Evolutionary conservation across 2,797 vertebrate genomes (phyloP).

Genomic region (Aeoliscus strigatus): DNA sequence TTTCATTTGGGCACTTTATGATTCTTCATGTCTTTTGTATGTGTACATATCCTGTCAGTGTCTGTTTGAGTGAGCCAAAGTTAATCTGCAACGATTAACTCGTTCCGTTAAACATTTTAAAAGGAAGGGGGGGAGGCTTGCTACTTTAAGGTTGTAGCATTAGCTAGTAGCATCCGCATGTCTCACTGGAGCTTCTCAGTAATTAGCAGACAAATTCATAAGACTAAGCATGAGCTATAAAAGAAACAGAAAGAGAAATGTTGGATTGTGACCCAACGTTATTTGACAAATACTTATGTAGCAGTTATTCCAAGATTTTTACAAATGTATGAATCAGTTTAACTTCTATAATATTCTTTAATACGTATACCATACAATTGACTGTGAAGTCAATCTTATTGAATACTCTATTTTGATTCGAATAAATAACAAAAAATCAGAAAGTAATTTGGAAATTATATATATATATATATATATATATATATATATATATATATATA

Average conservation of each 20-base stretch:
- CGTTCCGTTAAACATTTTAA: too few relatives aligned
- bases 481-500: too few relatives aligned
- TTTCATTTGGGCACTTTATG: slow-evolving; percentile 64
- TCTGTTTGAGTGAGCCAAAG: slow-evolving; percentile 67
- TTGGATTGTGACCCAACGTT: slow-evolving; percentile 14
- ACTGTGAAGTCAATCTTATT: too few relatives aligned
- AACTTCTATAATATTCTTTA: too few relatives aligned
- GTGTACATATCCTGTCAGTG: slow-evolving; percentile 52
- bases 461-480: too few relatives aligned
- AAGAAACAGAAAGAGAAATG: slow-evolving; percentile 19
- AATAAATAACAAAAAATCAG: too few relatives aligned
- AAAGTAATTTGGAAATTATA: too few relatives aligned
- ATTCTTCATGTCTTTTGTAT: slow-evolving; percentile 43
- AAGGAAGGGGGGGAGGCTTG: slow-evolving; percentile 38
- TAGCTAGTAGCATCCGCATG: slow-evolving; percentile 74
- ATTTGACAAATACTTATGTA: slow-evolving; percentile 45
- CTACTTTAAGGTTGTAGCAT: slow-evolving; percentile 72
- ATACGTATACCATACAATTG: too few relatives aligned
- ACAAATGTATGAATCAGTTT: too few relatives aligned
- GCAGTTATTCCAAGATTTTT: too few relatives aligned
- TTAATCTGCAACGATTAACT: slow-evolving; percentile 43
- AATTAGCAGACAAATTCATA: too few relatives aligned
- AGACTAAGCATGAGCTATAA: slow-evolving; percentile 45
- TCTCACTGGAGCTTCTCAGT: slow-evolving; percentile 9
- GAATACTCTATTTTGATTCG: too few relatives aligned